phyloP scores from a whole-genome alignment of 2,797 vertebrate genomes.

The Xyrichtys novacula region DNA sequence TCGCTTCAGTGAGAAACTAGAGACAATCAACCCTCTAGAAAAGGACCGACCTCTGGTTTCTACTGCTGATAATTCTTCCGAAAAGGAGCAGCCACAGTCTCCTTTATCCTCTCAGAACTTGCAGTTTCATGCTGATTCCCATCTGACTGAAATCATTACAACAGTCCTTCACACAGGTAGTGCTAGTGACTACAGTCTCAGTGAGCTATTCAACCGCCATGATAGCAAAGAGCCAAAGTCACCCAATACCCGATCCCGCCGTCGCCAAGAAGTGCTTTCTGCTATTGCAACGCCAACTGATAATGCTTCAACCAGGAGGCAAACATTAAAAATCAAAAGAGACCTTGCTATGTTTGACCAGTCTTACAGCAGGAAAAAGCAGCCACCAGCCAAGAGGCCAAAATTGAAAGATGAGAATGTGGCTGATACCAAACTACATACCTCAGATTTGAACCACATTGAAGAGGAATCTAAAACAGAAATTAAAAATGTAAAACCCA shows the following conservation, averaged over 20 bases:
- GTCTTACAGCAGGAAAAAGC: conserved; percentile 81
- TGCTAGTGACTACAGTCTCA: conserved; percentile 90
- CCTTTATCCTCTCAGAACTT: conserved; percentile 81
- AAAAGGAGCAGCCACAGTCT: conserved; percentile 78
- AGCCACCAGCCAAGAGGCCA: conserved; percentile 78
- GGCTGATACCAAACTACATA: conserved; percentile 48
- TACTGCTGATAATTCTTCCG: conserved; percentile 74
- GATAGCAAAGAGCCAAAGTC: conserved; percentile 88
- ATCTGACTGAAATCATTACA: conserved; percentile 91
- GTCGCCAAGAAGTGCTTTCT: conserved; percentile 88
- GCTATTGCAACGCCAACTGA: conserved; percentile 86
- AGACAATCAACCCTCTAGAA: conserved; percentile 89
- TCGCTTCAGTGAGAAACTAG: conserved; percentile 92
- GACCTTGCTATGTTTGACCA: conserved; percentile 89
- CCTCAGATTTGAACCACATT: conserved; percentile 53
- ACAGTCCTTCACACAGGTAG: conserved; percentile 91
- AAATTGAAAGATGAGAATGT: conserved; percentile 73
- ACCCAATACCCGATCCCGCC: conserved; percentile 90
- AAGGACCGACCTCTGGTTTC: conserved; percentile 79
- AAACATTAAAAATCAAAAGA: conserved; percentile 91
- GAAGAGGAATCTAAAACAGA: conserved; percentile 56
- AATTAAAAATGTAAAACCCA: conserved; percentile 3
- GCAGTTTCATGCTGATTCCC: conserved; percentile 83
- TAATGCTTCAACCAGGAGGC: conserved; percentile 85
- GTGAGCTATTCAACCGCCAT: conserved; percentile 90